phyloP scores from a whole-genome alignment of 2,888 invertebrate species.

The Malachius bipustulatus region DNA sequence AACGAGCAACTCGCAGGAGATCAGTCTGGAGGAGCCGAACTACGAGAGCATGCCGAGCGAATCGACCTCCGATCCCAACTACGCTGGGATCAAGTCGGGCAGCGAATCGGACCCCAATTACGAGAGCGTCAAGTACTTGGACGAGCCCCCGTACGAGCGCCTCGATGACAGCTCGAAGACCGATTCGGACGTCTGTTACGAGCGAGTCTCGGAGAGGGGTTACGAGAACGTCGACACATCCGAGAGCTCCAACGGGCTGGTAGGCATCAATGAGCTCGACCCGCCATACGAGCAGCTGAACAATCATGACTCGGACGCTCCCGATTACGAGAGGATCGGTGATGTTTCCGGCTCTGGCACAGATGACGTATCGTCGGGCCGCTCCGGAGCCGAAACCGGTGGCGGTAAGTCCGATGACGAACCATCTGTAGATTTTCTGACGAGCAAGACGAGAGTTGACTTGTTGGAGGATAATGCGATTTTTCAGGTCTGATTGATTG shows the following conservation, averaged over 20 bases:
- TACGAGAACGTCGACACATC: conserved; percentile 20
- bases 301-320: conserved; percentile 23
- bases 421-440: conserved; percentile 12
- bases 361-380: conserved; percentile 13
- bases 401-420: conserved; percentile 9
- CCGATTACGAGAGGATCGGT: conserved; percentile 26
- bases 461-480: conserved; percentile 27
- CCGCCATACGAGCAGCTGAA: conserved; percentile 26
- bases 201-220: conserved; percentile 23
- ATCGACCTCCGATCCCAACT: conserved; percentile 39
- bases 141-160: conserved; percentile 38
- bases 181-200: conserved; percentile 26
- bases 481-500: conserved; percentile 27
- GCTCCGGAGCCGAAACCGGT: conserved; percentile 2
- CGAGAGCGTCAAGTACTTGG: conserved; percentile 67
- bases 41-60: conserved; percentile 61
- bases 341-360: conserved; percentile 9
- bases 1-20: conserved; percentile 36
- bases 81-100: conserved; percentile 46
- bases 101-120: conserved; percentile 73
- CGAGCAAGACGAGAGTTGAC: conserved; percentile 17
- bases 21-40: conserved; percentile 49
- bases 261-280: conserved; percentile 30
- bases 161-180: conserved; percentile 18
- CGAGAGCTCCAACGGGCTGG: conserved; percentile 24